Base-by-base conservation (phyloP, 2,888 invertebrate genomes). In the Xestia ashworthii region DNA sequence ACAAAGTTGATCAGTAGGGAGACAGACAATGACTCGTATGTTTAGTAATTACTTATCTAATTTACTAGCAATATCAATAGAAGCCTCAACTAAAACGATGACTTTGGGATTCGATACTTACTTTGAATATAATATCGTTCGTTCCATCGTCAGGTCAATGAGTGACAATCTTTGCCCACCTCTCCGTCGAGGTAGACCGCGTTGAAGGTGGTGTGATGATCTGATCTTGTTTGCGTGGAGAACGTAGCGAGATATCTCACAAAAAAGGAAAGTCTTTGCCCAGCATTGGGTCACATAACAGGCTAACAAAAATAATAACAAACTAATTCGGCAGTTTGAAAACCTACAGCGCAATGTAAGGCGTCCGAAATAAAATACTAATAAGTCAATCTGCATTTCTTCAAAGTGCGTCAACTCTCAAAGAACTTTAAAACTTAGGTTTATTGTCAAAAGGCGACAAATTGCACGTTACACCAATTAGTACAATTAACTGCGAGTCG, bases 401-500 rank as follows among this genome's bases (percentile, higher is more conserved):
- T 8, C 12, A 25, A 38, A 53, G 76, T 11, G 32, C 50, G 19
- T 38, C 25, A 77, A 38, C 2, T 41, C 11, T 32, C 1, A 32
- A 22, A 38, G n/a, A 48, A 32, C 9, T 5, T 8, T 14, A 58
- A 44, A 44, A 74, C 22, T 67, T 46, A 3, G 67, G 46, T 48
- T 53, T 14, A 11, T 81, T 44, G 22, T 48, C 60, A 48, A 62
- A 83, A 64, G 22, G 32, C 9, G 68, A 38, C 71, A 48, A 84
- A 62, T 53, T 81, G 38, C 70, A 84, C 58, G 41, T 60, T 64
- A 48, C 46, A 46, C 38, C 60, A 72, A 70, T 66, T 64, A 58
- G 22, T 58, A 41, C 55, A 69, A 66, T 71, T 44, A 76, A n/a
- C 53, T 74, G 38, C n/a, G 60, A 72, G 65, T 76, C 53, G 25